These are phyloP conservation scores for Nilaparvata lugens DNA, from an alignment of 1,140 invertebrate species.

Conservation along the genomic window DNA sequence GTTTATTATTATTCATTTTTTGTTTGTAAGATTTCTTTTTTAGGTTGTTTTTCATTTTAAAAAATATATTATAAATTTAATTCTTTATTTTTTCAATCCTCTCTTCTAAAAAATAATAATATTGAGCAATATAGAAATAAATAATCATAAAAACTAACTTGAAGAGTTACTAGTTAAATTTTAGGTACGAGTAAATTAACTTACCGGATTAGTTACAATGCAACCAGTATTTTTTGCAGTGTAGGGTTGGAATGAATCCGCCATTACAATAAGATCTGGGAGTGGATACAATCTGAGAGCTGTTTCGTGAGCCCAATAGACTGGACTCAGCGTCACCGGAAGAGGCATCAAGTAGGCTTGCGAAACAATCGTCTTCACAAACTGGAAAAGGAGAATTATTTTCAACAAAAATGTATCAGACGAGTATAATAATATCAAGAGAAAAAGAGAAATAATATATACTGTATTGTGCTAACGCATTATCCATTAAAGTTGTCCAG, in stretches of 20 bases:
- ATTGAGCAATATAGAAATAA: not conserved
- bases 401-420: too few relatives aligned
- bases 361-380: slow-evolving; percentile 79
- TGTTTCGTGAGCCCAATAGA: slow-evolving; percentile 86
- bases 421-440: too few relatives aligned
- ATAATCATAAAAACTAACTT: not conserved
- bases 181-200: too few relatives aligned
- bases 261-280: slow-evolving; percentile 84
- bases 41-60: too few relatives aligned
- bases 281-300: slow-evolving; percentile 78
- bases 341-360: slow-evolving; percentile 84
- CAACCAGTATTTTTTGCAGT: slow-evolving; percentile 61
- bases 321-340: slow-evolving; percentile 71
- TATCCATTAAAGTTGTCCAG: too few relatives aligned
- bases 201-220: slow-evolving; percentile 77
- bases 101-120: not conserved
- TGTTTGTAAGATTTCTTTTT: too few relatives aligned
- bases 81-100: too few relatives aligned
- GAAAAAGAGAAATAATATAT: too few relatives aligned
- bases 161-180: not conserved
- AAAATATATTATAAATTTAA: too few relatives aligned
- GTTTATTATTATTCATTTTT: too few relatives aligned
- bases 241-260: slow-evolving; percentile 81
- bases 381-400: slow-evolving; percentile 59
- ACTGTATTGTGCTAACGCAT: too few relatives aligned